Evolutionary conservation across 2,797 vertebrate species (phyloP).

Genomic region (Spinibarbus caldwelli): DNA sequence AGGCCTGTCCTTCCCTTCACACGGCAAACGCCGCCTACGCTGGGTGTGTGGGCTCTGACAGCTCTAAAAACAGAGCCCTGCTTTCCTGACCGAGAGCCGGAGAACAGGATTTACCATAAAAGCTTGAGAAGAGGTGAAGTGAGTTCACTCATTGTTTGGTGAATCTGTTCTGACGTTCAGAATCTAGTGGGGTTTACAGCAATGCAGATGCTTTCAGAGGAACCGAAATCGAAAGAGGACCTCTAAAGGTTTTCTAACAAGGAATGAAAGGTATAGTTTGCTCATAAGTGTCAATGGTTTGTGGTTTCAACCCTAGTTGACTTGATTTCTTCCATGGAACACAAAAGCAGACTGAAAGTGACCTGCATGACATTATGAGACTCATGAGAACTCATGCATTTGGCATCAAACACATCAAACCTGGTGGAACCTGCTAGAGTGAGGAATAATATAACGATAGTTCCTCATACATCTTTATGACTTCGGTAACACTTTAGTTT

Average conservation of each 20-base stretch:
- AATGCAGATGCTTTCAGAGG: not conserved
- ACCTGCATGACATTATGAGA: not conserved
- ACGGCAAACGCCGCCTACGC: conserved; percentile 35
- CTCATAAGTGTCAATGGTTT: not conserved
- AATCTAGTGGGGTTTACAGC: not conserved
- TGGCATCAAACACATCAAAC: not conserved
- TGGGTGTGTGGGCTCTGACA: conserved; percentile 54
- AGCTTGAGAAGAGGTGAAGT: not conserved
- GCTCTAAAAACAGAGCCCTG: conserved; percentile 46
- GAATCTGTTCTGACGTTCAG: too few species aligned
- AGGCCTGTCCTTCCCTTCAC: conserved; percentile 53
- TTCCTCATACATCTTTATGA: not conserved
- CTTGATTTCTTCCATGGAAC: not conserved
- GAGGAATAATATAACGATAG: not conserved
- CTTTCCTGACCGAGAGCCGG: conserved; percentile 32
- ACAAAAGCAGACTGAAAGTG: not conserved
- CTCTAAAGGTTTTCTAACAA: not conserved
- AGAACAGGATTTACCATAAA: not conserved
- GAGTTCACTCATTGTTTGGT: not conserved
- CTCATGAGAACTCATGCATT: not conserved
- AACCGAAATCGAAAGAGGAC: not conserved
- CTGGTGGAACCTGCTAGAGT: not conserved
- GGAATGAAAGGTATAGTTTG: not conserved
- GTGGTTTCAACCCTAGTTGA: not conserved
- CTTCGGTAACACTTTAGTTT: too few species aligned